These are phyloP conservation scores for Meliscaeva auricollis DNA, from an alignment of 2,888 invertebrate species.

Conservation along the genomic window DNA sequence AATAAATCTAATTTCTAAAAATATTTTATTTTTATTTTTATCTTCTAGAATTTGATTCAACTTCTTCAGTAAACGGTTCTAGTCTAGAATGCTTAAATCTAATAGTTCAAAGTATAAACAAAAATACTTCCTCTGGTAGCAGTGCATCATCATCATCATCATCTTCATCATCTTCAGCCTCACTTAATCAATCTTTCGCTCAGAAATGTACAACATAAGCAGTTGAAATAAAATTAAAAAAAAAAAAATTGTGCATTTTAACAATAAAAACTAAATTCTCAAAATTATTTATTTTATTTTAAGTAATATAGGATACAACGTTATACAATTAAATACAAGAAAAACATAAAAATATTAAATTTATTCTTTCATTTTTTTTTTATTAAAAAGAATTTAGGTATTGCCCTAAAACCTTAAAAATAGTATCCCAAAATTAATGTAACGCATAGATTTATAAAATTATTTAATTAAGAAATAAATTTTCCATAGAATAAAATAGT, in stretches of 20 bases:
- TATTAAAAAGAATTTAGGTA: background rate
- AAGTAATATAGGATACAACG: slow-evolving; percentile 58
- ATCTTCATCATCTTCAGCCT: slow-evolving; percentile 74
- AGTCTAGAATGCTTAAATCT: slow-evolving; percentile 89
- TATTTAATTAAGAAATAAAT: slow-evolving; percentile 35
- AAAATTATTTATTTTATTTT: slow-evolving; percentile 59
- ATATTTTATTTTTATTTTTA: too few species aligned
- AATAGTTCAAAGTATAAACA: slow-evolving; percentile 89
- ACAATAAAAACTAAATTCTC: slow-evolving; percentile 34
- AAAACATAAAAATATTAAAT: slow-evolving; percentile 1
- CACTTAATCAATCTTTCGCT: slow-evolving; percentile 82
- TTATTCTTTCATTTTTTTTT: too few species aligned
- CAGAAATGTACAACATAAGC: slow-evolving; percentile 82
- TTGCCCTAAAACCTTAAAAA: background rate
- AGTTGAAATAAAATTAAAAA: slow-evolving; percentile 16
- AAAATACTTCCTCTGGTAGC: slow-evolving; percentile 76
- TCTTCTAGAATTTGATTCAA: slow-evolving; percentile 84
- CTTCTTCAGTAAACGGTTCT: slow-evolving; percentile 84
- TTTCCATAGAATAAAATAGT: slow-evolving; percentile 64
- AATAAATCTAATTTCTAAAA: too few species aligned
- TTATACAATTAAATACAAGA: slow-evolving; percentile 57
- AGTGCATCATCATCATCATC: slow-evolving; percentile 71
- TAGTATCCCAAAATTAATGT: background rate
- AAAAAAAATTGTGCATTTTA: slow-evolving; percentile 30
- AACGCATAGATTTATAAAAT: background rate